Conservation (phyloP, 2,113 vertebrate species). For the Nycticebus coucang region DNA sequence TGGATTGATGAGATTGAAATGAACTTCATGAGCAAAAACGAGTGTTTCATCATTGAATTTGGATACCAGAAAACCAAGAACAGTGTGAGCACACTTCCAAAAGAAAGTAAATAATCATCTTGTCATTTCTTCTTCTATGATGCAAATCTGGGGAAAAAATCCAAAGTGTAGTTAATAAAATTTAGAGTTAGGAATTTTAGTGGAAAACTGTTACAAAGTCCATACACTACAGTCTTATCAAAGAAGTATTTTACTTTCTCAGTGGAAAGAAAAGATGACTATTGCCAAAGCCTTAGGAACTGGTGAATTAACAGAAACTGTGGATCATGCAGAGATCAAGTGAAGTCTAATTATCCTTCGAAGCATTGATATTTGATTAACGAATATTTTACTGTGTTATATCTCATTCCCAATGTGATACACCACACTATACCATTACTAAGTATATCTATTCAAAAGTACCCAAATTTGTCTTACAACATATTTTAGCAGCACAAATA, state of each 20-base stretch:
- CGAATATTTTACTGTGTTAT: not conserved
- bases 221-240: not conserved
- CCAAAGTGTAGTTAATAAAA: conserved; percentile 32
- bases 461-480: not conserved
- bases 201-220: conserved; percentile 5
- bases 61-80: not conserved
- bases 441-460: not conserved
- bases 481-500: conserved; percentile 19
- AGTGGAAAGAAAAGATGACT: conserved; percentile 19
- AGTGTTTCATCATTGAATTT: not conserved
- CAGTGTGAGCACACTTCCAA: not conserved
- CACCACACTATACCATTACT: not conserved
- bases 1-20: not conserved
- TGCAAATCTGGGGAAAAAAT: conserved; percentile 55
- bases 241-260: not conserved
- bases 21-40: conserved; percentile 26
- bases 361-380: conserved; percentile 17
- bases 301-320: conserved; percentile 52
- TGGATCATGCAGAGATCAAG: conserved; percentile 1
- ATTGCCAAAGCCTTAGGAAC: not conserved
- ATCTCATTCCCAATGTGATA: conserved; percentile 9
- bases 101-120: conserved; percentile 12
- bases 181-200: conserved; percentile 29
- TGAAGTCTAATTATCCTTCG: not conserved
- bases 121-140: not conserved